Conservation (phyloP, 2,113 vertebrate species). For the Glareola pratincola region DNA sequence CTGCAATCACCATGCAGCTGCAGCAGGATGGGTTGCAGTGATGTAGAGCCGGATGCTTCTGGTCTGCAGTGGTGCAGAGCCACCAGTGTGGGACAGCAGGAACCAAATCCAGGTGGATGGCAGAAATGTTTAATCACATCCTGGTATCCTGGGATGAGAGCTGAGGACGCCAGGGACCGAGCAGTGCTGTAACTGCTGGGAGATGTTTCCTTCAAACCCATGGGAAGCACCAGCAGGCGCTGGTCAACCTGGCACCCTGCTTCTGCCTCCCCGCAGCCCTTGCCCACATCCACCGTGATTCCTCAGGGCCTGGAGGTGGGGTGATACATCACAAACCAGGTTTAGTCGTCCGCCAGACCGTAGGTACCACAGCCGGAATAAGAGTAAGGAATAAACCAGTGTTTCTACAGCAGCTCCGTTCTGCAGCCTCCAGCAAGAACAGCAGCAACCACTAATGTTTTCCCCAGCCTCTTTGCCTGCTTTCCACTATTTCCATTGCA, state of each 20-base stretch:
- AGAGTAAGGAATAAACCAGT: neutral
- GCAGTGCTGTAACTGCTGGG: rapidly evolving
- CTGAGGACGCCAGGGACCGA: neutral
- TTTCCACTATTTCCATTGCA: neutral
- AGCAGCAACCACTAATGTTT: rapidly evolving
- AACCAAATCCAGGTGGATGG: rapidly evolving
- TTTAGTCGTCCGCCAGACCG: neutral
- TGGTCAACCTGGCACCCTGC: neutral
- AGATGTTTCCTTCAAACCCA: neutral
- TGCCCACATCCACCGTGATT: neutral
- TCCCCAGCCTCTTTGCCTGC: neutral
- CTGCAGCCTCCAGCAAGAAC: neutral
- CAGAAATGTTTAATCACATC: neutral
- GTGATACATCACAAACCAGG: rapidly evolving
- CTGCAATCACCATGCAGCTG: neutral
- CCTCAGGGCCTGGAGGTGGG: neutral
- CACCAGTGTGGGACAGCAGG: neutral
- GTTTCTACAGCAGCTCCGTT: neutral
- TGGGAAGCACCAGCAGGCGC: neutral
- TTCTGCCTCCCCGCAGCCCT: neutral
- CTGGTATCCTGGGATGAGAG: neutral
- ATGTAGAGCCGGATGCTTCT: neutral
- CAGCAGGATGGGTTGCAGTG: neutral
- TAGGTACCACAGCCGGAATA: rapidly evolving
- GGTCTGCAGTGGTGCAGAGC: neutral